Conservation (phyloP, 2,797 vertebrate species). For the Salarias fasciatus region DNA sequence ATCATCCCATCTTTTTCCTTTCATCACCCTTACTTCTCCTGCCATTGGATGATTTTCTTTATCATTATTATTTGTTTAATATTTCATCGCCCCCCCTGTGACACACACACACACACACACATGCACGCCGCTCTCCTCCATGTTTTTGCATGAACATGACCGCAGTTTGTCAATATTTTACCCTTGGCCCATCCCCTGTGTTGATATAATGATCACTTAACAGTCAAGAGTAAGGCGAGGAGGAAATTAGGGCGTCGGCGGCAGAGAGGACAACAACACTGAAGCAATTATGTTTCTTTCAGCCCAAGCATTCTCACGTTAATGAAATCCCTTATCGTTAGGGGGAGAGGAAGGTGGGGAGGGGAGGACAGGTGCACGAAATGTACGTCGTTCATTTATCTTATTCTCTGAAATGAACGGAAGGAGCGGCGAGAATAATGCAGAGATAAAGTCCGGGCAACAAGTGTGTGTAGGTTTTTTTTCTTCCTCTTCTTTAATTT, state of each 20-base stretch:
- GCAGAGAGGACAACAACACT: constrained; percentile 84
- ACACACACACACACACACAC: constrained; percentile 31
- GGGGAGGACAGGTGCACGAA: constrained; percentile 84
- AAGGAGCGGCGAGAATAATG: constrained; percentile 75
- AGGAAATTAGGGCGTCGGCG: constrained; percentile 84
- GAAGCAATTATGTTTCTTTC: constrained; percentile 87
- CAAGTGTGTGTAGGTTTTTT: constrained; percentile 76
- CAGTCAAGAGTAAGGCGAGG: constrained; percentile 85
- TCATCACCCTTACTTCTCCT: constrained; percentile 2
- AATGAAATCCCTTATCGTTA: constrained; percentile 88
- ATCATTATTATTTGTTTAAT: constrained; percentile 40
- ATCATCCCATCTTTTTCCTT: constrained; percentile 11
- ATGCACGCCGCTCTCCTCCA: constrained; percentile 34
- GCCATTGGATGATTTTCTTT: constrained; percentile 14
- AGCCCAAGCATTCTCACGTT: constrained; percentile 83
- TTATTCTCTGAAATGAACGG: constrained; percentile 80
- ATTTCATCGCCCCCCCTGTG: constrained; percentile 26
- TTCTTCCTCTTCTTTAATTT: constrained; percentile 11
- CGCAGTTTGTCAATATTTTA: constrained; percentile 85
- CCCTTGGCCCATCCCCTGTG: constrained; percentile 82
- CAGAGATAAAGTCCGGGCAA: constrained; percentile 79
- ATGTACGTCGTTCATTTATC: constrained; percentile 85
- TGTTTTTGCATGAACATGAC: constrained; percentile 72
- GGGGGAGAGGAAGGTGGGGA: constrained; percentile 77
- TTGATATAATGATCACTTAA: constrained; percentile 89